Conservation (phyloP, 2,797 vertebrate genomes). For the Protosalanx chinensis region DNA sequence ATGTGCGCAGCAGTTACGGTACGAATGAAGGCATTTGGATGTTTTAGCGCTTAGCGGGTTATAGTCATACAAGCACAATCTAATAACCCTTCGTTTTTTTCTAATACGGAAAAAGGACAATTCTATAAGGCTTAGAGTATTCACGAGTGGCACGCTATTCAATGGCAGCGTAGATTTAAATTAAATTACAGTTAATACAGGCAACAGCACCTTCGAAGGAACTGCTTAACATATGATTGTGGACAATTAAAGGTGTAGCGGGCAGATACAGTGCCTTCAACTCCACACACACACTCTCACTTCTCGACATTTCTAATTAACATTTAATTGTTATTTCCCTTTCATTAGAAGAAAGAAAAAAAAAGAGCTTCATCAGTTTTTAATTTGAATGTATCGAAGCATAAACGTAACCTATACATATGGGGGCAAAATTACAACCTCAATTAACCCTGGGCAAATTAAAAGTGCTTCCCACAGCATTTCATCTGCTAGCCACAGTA, state of each 20-base stretch:
- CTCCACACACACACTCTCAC: slow-evolving; percentile 20
- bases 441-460: slow-evolving; percentile 82
- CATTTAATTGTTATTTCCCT: slow-evolving; percentile 51
- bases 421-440: slow-evolving; percentile 78
- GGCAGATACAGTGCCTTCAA: slow-evolving; percentile 14
- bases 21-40: too few species aligned
- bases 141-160: not conserved
- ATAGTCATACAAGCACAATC: too few species aligned
- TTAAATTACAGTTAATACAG: not conserved
- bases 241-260: not conserved
- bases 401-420: slow-evolving; percentile 79
- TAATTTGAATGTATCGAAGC: slow-evolving; percentile 80
- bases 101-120: not conserved
- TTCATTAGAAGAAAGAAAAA: slow-evolving; percentile 26
- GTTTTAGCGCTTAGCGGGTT: too few species aligned
- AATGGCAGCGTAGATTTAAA: not conserved
- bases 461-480: slow-evolving; percentile 71
- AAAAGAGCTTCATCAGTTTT: slow-evolving; percentile 55
- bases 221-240: not conserved
- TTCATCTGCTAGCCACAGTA: slow-evolving; percentile 41
- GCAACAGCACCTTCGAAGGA: not conserved
- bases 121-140: not conserved
- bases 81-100: too few species aligned
- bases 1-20: too few species aligned
- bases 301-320: slow-evolving; percentile 44